These are phyloP conservation scores for Patella pellucida DNA, from an alignment of 2,888 invertebrate species.

Conservation along the genomic window DNA sequence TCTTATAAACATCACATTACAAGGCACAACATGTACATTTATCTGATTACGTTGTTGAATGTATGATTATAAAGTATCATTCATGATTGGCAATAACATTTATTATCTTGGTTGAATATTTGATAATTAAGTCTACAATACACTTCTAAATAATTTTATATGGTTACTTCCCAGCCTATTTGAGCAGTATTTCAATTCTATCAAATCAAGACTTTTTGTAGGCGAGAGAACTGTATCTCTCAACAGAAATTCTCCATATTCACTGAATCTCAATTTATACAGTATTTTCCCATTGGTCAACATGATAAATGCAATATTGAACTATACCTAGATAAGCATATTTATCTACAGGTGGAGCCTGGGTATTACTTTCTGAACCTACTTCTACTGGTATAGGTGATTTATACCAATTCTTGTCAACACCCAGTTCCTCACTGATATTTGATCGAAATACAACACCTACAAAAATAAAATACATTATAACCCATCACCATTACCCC, in stretches of 20 bases:
- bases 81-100: too few species aligned
- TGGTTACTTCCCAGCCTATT: too few species aligned
- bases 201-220: too few species aligned
- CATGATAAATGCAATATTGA: not conserved
- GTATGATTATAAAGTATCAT: too few species aligned
- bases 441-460: constrained; percentile 39
- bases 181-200: too few species aligned
- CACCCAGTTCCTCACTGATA: constrained; percentile 34
- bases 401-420: constrained; percentile 18
- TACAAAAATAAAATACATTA: constrained; percentile 21
- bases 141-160: too few species aligned
- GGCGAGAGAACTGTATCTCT: too few species aligned
- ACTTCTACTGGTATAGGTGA: constrained; percentile 18
- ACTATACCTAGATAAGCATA: constrained; percentile 40
- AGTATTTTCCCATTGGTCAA: not conserved
- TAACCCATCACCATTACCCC: not conserved
- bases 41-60: too few species aligned
- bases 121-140: too few species aligned
- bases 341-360: constrained; percentile 30
- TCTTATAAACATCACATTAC: too few species aligned
- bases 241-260: not conserved
- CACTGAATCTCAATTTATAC: not conserved
- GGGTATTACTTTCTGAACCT: constrained; percentile 7
- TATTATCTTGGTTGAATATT: too few species aligned
- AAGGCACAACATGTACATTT: too few species aligned